Conservation (phyloP, 30 jellyfish, hydroid and myxozoan species). For the Rhopilema esculentum region DNA sequence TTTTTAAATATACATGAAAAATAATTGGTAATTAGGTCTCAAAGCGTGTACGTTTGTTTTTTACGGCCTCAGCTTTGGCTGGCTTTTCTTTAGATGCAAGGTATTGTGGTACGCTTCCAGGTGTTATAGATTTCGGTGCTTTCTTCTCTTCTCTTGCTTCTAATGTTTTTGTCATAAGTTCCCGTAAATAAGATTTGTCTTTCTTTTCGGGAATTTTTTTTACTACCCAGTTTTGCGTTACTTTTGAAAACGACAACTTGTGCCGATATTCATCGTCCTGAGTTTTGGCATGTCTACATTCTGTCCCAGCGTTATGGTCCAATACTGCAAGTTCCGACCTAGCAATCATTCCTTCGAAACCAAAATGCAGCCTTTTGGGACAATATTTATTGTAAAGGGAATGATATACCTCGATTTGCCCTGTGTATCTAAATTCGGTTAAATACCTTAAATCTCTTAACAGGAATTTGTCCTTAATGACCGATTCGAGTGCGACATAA, state of each 20-base stretch:
- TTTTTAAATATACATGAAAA: neutral
- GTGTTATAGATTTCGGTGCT: neutral
- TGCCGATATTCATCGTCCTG: constrained; percentile 15
- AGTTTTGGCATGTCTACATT: constrained; percentile 36
- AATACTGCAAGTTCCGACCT: constrained; percentile 56
- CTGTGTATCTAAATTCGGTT: constrained; percentile 46
- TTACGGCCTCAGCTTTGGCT: constrained; percentile 19
- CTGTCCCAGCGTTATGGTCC: constrained; percentile 41
- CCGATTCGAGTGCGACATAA: constrained; percentile 8
- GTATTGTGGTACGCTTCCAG: constrained; percentile 11
- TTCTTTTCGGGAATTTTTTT: constrained; percentile 10
- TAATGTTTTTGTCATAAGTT: constrained; percentile 18
- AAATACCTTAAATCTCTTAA: constrained; percentile 20
- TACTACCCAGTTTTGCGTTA: constrained; percentile 17
- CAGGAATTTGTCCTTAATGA: constrained; percentile 40
- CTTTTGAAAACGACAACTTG: constrained; percentile 43
- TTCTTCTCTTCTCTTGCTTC: neutral
- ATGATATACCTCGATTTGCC: constrained; percentile 45
- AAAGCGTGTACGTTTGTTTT: constrained; percentile 9
- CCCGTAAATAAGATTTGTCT: constrained; percentile 15
- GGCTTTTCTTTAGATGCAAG: constrained; percentile 68
- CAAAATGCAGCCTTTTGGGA: constrained; percentile 53
- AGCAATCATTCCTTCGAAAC: constrained; percentile 47
- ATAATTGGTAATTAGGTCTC: neutral
- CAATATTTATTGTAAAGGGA: constrained; percentile 34